These are phyloP conservation scores for Nezara viridula DNA, from an alignment of 2,888 invertebrate genomes.

Conservation along the genomic window DNA sequence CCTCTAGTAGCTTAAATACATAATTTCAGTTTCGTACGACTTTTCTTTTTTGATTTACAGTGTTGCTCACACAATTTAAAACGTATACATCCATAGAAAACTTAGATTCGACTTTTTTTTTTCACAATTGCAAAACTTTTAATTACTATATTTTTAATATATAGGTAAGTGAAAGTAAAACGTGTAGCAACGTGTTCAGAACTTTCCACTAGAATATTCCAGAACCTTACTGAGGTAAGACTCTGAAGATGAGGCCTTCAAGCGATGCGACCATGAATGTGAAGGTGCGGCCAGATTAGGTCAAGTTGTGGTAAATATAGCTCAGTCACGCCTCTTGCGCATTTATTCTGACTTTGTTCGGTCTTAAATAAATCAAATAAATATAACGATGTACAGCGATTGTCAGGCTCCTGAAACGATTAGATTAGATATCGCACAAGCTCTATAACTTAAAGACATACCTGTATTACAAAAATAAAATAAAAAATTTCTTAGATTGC, in stretches of 20 bases:
- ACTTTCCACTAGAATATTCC: background rate
- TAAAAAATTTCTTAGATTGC: no score
- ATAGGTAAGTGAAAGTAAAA: background rate
- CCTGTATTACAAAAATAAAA: no score
- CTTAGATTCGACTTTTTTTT: no score
- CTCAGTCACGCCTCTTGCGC: background rate
- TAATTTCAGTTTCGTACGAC: no score
- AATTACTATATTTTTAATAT: no score
- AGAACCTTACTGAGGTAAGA: background rate
- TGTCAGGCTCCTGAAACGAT: background rate
- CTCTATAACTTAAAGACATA: no score
- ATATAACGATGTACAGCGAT: background rate
- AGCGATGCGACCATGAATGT: background rate
- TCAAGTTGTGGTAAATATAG: constrained; percentile 20
- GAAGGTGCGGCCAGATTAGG: constrained; percentile 28
- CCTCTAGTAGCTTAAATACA: no score
- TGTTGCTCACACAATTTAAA: no score
- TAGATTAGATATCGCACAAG: no score
- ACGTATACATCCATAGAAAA: no score
- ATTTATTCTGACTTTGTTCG: background rate
- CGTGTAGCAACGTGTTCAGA: background rate
- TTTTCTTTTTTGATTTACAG: no score
- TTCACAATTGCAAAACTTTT: no score
- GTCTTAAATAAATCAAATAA: background rate
- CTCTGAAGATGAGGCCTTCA: background rate